Evolutionary conservation across 2,888 invertebrate genomes (phyloP).

Genomic region (Latheticus oryzae): DNA sequence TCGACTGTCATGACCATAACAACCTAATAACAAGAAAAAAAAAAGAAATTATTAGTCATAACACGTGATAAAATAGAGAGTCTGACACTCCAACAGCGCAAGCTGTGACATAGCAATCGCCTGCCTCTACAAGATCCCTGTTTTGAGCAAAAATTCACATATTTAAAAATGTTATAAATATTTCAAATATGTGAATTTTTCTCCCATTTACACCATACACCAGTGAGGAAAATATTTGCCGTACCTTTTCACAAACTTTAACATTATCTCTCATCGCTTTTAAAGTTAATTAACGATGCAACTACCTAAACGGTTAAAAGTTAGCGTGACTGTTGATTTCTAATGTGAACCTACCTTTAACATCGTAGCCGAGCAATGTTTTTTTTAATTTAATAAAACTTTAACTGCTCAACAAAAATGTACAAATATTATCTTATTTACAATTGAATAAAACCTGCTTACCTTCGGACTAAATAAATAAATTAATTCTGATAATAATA

Average conservation of each 20-base stretch:
- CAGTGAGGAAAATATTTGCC: constrained; percentile 43
- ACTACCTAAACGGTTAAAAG: constrained; percentile 41
- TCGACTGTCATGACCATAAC: constrained; percentile 16
- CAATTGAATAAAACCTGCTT: constrained; percentile 43
- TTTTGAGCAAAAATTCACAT: constrained; percentile 22
- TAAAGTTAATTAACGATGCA: constrained; percentile 36
- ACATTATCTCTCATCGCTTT: constrained; percentile 30
- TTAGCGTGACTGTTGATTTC: constrained; percentile 37
- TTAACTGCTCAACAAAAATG: constrained; percentile 34
- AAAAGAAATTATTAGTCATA: constrained; percentile 6
- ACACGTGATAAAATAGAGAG: constrained; percentile 52
- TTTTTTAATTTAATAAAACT: constrained; percentile 27
- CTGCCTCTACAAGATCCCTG: constrained; percentile 56
- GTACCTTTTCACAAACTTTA: constrained; percentile 40
- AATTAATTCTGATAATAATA: constrained; percentile 34
- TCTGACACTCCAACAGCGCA: constrained; percentile 59
- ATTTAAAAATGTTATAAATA: constrained; percentile 23
- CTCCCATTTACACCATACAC: constrained; percentile 45
- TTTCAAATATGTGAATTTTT: constrained; percentile 37
- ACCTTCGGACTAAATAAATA: constrained; percentile 42
- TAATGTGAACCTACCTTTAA: constrained; percentile 45
- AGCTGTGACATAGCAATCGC: constrained; percentile 59
- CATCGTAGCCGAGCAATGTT: constrained; percentile 37
- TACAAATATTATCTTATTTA: constrained; percentile 37
- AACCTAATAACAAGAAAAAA: constrained; percentile 1